These are phyloP conservation scores for Peromyscus melanophrys DNA, from an alignment of 2,797 vertebrate genomes.

Conservation along the genomic window DNA sequence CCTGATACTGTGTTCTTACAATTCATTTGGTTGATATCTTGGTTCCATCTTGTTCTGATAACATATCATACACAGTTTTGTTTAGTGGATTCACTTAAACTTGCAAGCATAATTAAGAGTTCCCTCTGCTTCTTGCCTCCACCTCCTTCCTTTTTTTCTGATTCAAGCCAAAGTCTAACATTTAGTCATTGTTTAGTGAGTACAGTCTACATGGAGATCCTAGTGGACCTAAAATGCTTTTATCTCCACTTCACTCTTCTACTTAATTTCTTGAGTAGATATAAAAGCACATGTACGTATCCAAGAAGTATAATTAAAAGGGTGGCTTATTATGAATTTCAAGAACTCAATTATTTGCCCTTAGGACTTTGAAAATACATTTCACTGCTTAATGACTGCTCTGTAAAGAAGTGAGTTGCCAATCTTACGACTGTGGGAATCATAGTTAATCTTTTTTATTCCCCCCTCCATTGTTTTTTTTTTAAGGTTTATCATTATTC, in stretches of 20 bases:
- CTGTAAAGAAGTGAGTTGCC: not conserved
- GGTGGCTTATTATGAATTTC: conserved; percentile 11
- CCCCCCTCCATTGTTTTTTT: not conserved
- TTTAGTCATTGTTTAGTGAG: not conserved
- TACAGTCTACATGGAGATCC: not conserved
- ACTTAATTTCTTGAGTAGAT: conserved; percentile 45
- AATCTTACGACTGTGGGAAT: not conserved
- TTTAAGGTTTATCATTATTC: conserved; percentile 9
- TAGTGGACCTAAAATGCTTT: not conserved
- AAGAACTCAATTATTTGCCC: conserved; percentile 33
- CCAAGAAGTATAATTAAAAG: conserved; percentile 4
- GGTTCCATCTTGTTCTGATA: conserved; percentile 26
- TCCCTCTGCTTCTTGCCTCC: not conserved
- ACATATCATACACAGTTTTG: not conserved
- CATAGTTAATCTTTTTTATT: not conserved
- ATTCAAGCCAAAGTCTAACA: not conserved
- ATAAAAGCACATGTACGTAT: conserved; percentile 39
- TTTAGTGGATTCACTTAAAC: conserved; percentile 53
- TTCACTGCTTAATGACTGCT: not conserved
- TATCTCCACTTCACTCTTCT: not conserved
- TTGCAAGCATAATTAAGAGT: not conserved
- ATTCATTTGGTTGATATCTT: conserved; percentile 9
- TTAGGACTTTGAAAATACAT: conserved; percentile 44
- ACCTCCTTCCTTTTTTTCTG: not conserved
- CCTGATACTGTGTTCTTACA: not conserved